Base-by-base conservation (phyloP, 1,140 invertebrate genomes). In the Trachymyrmex cornetzi region DNA sequence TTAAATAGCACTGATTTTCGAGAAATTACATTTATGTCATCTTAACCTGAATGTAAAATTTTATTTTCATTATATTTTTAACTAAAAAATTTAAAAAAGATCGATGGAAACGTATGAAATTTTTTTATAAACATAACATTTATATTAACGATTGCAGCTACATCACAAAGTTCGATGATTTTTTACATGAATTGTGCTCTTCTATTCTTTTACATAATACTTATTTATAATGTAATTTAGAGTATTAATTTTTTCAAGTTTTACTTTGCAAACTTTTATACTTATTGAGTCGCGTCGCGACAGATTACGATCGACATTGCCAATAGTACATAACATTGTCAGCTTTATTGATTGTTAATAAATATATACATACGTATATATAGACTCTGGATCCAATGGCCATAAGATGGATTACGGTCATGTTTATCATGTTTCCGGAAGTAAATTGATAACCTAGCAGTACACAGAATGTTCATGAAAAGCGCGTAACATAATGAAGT, bases 261-360 rank as follows among this genome's bases (percentile, higher is more conserved):
- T n/a, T n/a, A 48, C 14, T 82, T 74, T 74, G 44, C 34, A 27
- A 57, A 81, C 12, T 72, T 71, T 72, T 57, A 50, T 81, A 82
- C 14, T 9, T 66, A 66, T 44, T 79, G 2, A 16, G 6, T 48
- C 44, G 16, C n/a, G 30, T 81, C 19, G 12, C 72, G 67, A 74
- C 12, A 67, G 55, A 82, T 82, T 16, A 38, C 53, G 34, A 82
- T 38, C 53, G 53, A 11, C 9, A 48, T 38, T 80, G 53, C 24
- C 22, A 82, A 82, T 74, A 38, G 67, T 38, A 69, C 3, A 59
- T 67, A 72, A 57, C 24, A 53, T 59, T 82, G 80, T 82, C 74
- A 85, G 59, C 74, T 6, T 64, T 85, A 77, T 64, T 27, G 82
- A 85, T 63, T 85, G 82, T 85, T 85, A 86, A 79, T 79, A 86